Conservation (phyloP, 1,140 invertebrate genomes). For the Zaprionus ghesquierei region DNA sequence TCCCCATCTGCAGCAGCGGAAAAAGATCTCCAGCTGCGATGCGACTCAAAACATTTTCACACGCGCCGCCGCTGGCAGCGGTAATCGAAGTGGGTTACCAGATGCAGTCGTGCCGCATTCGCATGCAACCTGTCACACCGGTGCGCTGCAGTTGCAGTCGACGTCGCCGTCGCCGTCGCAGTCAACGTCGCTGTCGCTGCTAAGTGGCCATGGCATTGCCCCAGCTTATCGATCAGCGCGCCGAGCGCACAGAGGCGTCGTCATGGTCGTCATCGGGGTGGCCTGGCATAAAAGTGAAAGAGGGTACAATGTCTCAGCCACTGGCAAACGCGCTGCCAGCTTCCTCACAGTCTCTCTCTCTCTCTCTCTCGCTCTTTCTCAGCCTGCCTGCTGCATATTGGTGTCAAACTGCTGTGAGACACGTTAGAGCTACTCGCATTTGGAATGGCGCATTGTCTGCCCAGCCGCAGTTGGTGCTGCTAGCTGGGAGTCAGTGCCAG, state of each 20-base stretch:
- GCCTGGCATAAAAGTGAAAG: slow-evolving; percentile 69
- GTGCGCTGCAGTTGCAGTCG: slow-evolving; percentile 19
- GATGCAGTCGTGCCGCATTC: slow-evolving; percentile 77
- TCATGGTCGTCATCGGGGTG: not conserved
- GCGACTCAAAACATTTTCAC: slow-evolving; percentile 59
- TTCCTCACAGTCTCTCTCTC: not conserved
- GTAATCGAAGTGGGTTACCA: slow-evolving; percentile 80
- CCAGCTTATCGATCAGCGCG: slow-evolving; percentile 61
- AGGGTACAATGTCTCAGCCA: slow-evolving; percentile 25
- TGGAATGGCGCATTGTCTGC: slow-evolving; percentile 53
- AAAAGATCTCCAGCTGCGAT: slow-evolving; percentile 10
- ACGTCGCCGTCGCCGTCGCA: not conserved
- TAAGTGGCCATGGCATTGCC: slow-evolving; percentile 70
- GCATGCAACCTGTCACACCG: slow-evolving; percentile 75
- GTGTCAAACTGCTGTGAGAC: slow-evolving; percentile 64
- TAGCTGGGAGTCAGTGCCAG: not conserved
- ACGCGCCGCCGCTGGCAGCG: slow-evolving; percentile 47
- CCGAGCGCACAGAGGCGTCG: slow-evolving; percentile 40
- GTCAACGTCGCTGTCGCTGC: not conserved
- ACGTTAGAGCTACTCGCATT: slow-evolving; percentile 68
- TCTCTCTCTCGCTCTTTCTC: not conserved
- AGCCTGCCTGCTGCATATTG: slow-evolving; percentile 50
- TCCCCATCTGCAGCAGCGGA: slow-evolving; percentile 1
- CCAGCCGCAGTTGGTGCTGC: slow-evolving; percentile 1
- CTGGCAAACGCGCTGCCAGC: slow-evolving; percentile 1